Base-by-base conservation (phyloP, 2,797 vertebrate genomes). In the Oreortyx pictus region DNA sequence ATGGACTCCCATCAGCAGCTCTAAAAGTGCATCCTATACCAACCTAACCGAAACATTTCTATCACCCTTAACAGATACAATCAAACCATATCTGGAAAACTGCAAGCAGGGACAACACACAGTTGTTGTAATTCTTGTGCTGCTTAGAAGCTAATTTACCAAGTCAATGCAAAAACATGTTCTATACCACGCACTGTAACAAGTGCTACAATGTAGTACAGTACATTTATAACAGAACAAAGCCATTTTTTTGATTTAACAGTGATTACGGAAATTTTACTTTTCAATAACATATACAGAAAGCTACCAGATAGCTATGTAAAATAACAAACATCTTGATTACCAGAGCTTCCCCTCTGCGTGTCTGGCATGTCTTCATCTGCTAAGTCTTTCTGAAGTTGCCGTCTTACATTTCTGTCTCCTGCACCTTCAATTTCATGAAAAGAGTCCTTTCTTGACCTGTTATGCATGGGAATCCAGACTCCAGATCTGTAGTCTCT, bases 401-500 rank as follows among this genome's bases (percentile, higher is more conserved):
- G 95, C 31, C 84, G 81, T 89, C 97, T 97, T 61, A 91, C 85
- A 61, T 74, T 94, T 92, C 97, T 95, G 82, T 65, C 96, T 95
- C 97, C 95, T 82, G 92, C 90, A 88, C 95, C 95, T 70, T 98
- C 97, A 47, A 86, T 94, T 75, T 97, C 98, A 17, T 97, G 97
- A 77, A 93, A 56, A 23, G 88, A 92, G 44, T 97, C 97, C 78
- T 96, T 98, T 86, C 97, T 98, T 95, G 97, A 96, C 84, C 97
- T 96, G 81, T 92, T 98, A 62, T 85, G 57, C 35, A 95, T 84
- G 73, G 97, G 88, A 87, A 85, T 67, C 93, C 96, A 94, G 7
- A 95, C 66, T 82, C 95, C 85, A 54, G 96, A 86, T 86, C 94
- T 96, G 77, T 95, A 96, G 14, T 98, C 98, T 96, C 98, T 98